Base-by-base conservation (phyloP, 2,113 vertebrate species). In the Psammodynastes pulverulentus region DNA sequence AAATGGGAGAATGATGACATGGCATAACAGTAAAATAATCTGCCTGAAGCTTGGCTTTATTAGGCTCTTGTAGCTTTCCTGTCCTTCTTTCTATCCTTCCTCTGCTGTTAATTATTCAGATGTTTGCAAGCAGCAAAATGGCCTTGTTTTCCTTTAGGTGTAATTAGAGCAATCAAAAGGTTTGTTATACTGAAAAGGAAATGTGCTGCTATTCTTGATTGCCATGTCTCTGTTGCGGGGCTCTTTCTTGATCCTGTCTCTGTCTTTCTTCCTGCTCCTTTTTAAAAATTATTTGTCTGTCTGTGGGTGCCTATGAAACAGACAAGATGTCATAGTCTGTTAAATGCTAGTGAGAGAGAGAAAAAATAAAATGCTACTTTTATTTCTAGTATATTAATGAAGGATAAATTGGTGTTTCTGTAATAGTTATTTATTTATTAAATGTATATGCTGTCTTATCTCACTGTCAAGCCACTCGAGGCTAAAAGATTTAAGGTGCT, bases 31-130 rank as follows among this genome's bases (percentile, higher is more conserved):
- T 26, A 51, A 62, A 45, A 92, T 89, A 49, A 89, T 17, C 89
- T 95, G 17, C 87, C 53, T 51, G 43, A 91, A 93, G 92, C 79
- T 93, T 92, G 67, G 93, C 29, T 94, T 89, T 89, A 85, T 89
- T 90, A 85, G 90, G 90, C 89, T 93, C 84, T 93, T 93, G 72
- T 86, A 95, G 91, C 91, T 96, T 96, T 97, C 87, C 91, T 93
- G 39, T 91, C 79, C 96, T 95, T 94, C 62, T 13, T 88, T 34
- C 87, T 23, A 97, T 96, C 94, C 95, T 97, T 96, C 93, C 95
- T 96, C 94, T 94, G 43, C 88, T 26, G 46, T 98, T 97, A 98
- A 98, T 98, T 97, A 98, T 98, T 98, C 95, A 97, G 95, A 87
- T 34, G 43, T 94, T 97, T 95, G 62, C 86, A 96, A 94, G 89